Percentiles rank a stretch among this genome's conserved stretches.
These are phyloP conservation scores for Heliconius hewitsoni DNA, from an alignment of 1,140 invertebrate species.

Conservation along the genomic window DNA sequence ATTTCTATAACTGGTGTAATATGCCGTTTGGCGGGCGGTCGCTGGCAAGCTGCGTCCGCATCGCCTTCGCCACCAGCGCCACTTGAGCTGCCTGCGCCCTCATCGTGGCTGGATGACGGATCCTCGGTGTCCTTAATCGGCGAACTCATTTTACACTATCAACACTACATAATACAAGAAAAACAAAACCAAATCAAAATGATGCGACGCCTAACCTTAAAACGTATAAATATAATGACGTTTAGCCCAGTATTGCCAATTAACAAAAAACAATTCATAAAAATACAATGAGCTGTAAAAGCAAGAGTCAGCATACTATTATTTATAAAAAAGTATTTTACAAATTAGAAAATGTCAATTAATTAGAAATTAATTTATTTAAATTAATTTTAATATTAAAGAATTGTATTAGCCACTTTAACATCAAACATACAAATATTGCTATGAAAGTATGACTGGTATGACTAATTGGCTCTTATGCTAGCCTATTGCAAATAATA, in stretches of 20 bases:
- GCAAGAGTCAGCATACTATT: too few species aligned
- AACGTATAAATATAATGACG: conserved; percentile 58
- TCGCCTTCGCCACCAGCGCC: conserved; percentile 35
- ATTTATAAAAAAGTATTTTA: too few species aligned
- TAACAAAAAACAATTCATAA: background rate
- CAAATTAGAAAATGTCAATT: too few species aligned
- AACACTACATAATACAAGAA: conserved; percentile 74
- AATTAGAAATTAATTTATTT: too few species aligned
- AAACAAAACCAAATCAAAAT: conserved; percentile 64
- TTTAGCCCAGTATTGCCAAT: conserved; percentile 47
- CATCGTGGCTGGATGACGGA: conserved; percentile 52
- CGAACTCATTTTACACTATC: conserved; percentile 64
- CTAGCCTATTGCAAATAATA: too few species aligned
- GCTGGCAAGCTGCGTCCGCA: conserved; percentile 44
- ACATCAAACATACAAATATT: too few species aligned
- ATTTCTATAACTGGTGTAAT: conserved; percentile 71
- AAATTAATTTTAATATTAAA: too few species aligned
- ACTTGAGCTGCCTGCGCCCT: conserved; percentile 35
- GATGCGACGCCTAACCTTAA: conserved; percentile 75
- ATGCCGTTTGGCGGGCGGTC: conserved; percentile 73
- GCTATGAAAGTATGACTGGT: too few species aligned
- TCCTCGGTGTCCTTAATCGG: conserved; percentile 64
- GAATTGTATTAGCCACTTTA: too few species aligned
- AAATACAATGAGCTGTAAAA: too few species aligned
- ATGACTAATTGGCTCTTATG: too few species aligned